A percentile compares a stretch with the other conserved stretches of the same genome.
Conservation (phyloP, 2,113 vertebrate genomes). For the Mastomys natalensis region DNA sequence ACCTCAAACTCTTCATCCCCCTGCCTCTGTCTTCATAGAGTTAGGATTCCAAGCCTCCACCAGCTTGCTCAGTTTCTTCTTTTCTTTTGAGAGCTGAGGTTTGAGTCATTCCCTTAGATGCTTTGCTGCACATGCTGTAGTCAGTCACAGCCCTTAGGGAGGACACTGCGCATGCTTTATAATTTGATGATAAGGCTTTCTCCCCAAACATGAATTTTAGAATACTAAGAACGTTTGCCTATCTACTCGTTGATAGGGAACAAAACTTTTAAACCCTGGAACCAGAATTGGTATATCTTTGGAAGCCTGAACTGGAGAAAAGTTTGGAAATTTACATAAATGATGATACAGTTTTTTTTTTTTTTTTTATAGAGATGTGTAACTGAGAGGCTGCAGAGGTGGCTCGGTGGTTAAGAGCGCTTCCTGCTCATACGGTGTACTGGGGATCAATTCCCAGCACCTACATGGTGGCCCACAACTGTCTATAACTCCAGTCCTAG, state of each 20-base stretch:
- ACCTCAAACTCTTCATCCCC: background rate
- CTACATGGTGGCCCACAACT: background rate
- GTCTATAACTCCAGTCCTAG: background rate
- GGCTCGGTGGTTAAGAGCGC: background rate
- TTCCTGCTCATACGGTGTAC: background rate
- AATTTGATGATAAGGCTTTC: background rate
- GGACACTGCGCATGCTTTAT: background rate
- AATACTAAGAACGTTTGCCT: conserved; percentile 5
- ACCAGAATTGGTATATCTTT: background rate
- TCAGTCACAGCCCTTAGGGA: background rate
- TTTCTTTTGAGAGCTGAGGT: background rate
- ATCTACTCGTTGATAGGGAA: background rate
- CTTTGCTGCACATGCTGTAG: background rate
- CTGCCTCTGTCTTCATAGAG: background rate
- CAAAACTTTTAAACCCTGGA: background rate
- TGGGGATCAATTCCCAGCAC: background rate
- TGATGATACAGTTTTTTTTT: background rate
- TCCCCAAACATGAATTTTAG: background rate
- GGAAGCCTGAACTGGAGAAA: conserved; percentile 9
- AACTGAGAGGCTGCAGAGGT: background rate
- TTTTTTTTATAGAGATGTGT: background rate
- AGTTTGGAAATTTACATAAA: conserved; percentile 17
- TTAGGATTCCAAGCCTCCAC: background rate
- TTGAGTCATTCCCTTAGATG: background rate
- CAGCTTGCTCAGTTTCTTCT: background rate